Evolutionary conservation across 92 coral and sea anemone species (phyloP), one percentile per base, ranked within the genome.

Genomic region (Bergia sp.): DNA sequence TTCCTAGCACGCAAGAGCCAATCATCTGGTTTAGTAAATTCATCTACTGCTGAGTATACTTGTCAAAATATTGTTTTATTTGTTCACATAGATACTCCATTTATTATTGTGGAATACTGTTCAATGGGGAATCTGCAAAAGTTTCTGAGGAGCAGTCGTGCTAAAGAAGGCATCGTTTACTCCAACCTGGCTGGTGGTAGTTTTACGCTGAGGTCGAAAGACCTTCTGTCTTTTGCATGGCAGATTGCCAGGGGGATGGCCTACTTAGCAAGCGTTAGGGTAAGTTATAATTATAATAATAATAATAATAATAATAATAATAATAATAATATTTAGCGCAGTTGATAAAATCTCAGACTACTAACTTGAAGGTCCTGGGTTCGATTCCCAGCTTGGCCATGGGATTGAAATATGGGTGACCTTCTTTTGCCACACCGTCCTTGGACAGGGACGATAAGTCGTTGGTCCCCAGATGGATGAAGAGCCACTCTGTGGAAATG

Each of bases 201-300:
- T 81, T 41, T 92, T 21, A 91, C 96, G n/a, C 91, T 96, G 13
- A 94, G 94, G 7, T 90, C 94, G 20, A 92, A 92, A 79, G 99
- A 97, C 65, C 91, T 97, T 88, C 72, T 97, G 61, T 96, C 99
- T 7, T 97, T 97, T 66, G 98, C 95, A 53, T 97, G 98, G 96
- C 98, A 97, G 86, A 88, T 93, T 44, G 98, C 99, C 2, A 90
- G 98, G 78, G 99, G 99, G 80, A 97, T 97, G 99, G 92, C 97
- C 50, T 96, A 96, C 91, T 89, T 97, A 69, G 96, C 98, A 1
- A 94, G 96, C 45, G 83, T 85, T 44, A 97, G 94, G 94, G 99
- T 97, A 37, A 69, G 91, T 80, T 1, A 57, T 77, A 8, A 8
- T 67, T 10, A 36, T 21, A 11, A 29, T 29, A 29, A 29, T 29